Percentiles rank a stretch among this genome's conserved stretches.
phyloP scores from a whole-genome alignment of 2,113 vertebrate species.

The Thunnus maccoyii region DNA sequence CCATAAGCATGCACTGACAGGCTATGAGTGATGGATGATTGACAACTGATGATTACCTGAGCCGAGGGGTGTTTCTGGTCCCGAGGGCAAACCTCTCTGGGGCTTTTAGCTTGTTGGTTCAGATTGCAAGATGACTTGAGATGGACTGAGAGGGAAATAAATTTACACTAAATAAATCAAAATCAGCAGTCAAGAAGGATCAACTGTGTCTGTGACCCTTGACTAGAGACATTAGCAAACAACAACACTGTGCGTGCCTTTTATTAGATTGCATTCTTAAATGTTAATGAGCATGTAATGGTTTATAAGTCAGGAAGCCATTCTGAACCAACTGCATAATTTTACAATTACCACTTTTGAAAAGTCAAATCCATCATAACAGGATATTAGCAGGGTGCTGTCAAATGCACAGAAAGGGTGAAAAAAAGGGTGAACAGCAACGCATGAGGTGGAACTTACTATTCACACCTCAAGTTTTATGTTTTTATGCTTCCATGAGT shows the following conservation, averaged over 20 bases:
- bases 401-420: no score
- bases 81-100: conserved; percentile 49
- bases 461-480: background rate
- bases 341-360: background rate
- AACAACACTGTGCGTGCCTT: background rate
- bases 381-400: background rate
- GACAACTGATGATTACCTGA: conserved; percentile 72
- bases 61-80: conserved; percentile 58
- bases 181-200: conserved; percentile 24
- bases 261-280: background rate
- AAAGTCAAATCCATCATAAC: conserved; percentile 12
- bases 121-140: conserved; percentile 39
- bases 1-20: conserved; percentile 44
- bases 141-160: conserved; percentile 30
- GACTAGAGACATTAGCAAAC: background rate
- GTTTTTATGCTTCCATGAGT: background rate
- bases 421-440: background rate
- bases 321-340: background rate
- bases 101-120: conserved; percentile 46
- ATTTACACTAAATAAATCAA: conserved; percentile 40
- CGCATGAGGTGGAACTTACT: background rate
- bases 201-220: background rate
- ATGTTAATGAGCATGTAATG: background rate
- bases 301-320: background rate
- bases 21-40: conserved; percentile 73